Evolutionary conservation across 2,888 invertebrate genomes (phyloP), one percentile per base, ranked within the genome.

Genomic region (Oegoconia quadripuncta): DNA sequence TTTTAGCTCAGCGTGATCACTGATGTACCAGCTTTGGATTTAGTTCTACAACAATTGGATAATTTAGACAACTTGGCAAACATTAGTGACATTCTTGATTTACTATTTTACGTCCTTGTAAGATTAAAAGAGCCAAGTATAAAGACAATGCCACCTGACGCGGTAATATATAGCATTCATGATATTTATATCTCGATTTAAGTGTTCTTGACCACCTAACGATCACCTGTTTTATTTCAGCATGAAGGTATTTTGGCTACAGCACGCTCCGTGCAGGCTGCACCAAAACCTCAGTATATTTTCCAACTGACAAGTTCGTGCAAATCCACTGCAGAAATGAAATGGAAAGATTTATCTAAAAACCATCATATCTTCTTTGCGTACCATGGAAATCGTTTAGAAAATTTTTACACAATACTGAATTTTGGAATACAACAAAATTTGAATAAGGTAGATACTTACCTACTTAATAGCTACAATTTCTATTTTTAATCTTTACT

Each of bases 341-440:
- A 88, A 57, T 93, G 92, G 91, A 86, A 84, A 52, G 84, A 86
- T 38, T 56, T 90, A 36, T 77, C 89, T 3, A 86, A 88, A 55
- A 83, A 86, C 39, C 86, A 88, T 60, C 87, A 80, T 37, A 84
- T 91, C 1, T 89, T 93, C 59, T 90, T 88, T 62, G 95, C 94
- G 2, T 96, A 92, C 66, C 95, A 95, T 68, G 95, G 95, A 20
- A 95, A 93, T 66, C 89, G 92, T 40, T 77, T 95, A 45, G 95
- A 95, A 67, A 93, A 95, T 65, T 94, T 95, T 64, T 93, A 94
- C 77, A 93, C 94, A 1, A 93, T 95, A 50, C 70, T 95, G 37
- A 91, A 93, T 74, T 91, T 93, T 74, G 95, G 95, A 2, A 83
- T 95, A 34, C 92, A 93, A 50, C 92, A 93, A 53, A 92, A 92